Evolutionary conservation across 1,140 invertebrate species (phyloP).

Genomic region (Nasonia giraulti): DNA sequence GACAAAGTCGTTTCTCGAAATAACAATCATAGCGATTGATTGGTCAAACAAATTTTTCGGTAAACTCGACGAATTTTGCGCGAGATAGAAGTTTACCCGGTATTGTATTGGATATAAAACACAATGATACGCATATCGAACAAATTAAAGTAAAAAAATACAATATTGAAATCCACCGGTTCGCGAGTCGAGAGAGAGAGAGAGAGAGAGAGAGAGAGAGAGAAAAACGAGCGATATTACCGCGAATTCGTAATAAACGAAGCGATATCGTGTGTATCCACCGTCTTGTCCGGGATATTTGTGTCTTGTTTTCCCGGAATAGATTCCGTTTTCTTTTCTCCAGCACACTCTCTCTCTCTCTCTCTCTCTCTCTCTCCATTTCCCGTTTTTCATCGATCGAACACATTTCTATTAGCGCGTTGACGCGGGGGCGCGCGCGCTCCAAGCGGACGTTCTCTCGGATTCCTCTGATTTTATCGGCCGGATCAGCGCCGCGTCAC

Average conservation of each 20-base stretch:
- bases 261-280: neutral
- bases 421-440: neutral
- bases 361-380: neutral
- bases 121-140: too few relatives aligned
- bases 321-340: constrained; percentile 6
- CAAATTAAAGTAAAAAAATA: too few relatives aligned
- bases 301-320: neutral
- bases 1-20: too few relatives aligned
- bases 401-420: constrained; percentile 43
- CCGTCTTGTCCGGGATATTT: neutral
- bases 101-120: too few relatives aligned
- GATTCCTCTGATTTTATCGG: constrained; percentile 32
- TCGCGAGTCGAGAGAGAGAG: too few relatives aligned
- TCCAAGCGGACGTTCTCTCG: neutral
- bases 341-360: neutral
- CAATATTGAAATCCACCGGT: too few relatives aligned
- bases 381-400: constrained; percentile 28
- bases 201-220: too few relatives aligned
- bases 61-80: too few relatives aligned
- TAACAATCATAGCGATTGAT: too few relatives aligned
- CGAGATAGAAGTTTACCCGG: too few relatives aligned
- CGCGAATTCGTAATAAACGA: neutral
- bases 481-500: constrained; percentile 19
- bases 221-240: neutral
- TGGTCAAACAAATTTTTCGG: too few relatives aligned